phyloP scores from a whole-genome alignment of 2,888 invertebrate species.

The Thecophora atra region DNA sequence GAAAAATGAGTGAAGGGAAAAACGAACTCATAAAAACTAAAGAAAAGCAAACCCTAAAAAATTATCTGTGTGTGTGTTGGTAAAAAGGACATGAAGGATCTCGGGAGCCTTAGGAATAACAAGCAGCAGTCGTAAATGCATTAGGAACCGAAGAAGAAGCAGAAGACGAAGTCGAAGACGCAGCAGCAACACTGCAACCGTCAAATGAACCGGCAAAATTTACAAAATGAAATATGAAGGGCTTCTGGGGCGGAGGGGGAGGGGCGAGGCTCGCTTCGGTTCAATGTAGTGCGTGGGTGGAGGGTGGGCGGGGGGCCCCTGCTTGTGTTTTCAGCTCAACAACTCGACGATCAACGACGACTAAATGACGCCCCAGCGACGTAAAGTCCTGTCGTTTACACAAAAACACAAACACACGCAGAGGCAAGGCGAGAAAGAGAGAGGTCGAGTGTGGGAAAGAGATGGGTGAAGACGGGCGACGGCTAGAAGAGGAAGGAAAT shows the following conservation, averaged over 20 bases:
- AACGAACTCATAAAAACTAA: background rate
- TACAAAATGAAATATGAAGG: constrained; percentile 61
- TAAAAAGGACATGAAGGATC: constrained; percentile 31
- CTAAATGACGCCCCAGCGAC: constrained; percentile 63
- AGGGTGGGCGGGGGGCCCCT: background rate
- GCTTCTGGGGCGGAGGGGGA: constrained; percentile 24
- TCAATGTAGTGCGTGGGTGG: background rate
- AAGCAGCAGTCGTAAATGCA: constrained; percentile 1
- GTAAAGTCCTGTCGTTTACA: constrained; percentile 41
- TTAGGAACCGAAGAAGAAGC: background rate
- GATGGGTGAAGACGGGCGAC: background rate
- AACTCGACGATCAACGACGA: constrained; percentile 38
- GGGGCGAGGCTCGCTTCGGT: background rate
- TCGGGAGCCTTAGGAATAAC: constrained; percentile 29
- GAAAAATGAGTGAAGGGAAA: constrained; percentile 2
- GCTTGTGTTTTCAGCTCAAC: background rate
- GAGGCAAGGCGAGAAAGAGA: no score
- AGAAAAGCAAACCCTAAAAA: constrained; percentile 8
- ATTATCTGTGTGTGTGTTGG: background rate
- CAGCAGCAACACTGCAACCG: constrained; percentile 43
- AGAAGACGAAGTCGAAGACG: background rate
- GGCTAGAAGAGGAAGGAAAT: constrained; percentile 2
- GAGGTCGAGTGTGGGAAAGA: no score
- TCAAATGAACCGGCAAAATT: constrained; percentile 64
- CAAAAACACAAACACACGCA: background rate